Evolutionary conservation across 2,113 vertebrate species (phyloP).

Genomic region (Apistogramma diplotaenia): DNA sequence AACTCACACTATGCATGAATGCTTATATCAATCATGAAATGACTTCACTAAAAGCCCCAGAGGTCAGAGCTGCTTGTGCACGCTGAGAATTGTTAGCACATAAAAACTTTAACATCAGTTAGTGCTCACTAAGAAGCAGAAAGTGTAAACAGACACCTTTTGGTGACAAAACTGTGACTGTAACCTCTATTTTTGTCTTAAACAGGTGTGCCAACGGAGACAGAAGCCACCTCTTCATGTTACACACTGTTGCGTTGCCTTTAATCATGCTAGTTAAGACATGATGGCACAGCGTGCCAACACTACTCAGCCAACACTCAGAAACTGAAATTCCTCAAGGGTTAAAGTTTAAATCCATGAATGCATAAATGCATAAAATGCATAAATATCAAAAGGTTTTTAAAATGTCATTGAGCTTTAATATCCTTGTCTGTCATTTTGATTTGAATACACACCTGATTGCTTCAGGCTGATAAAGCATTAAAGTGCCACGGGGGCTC

Average conservation of each 20-base stretch:
- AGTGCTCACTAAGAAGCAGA: neutral
- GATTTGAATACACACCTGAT: constrained; percentile 74
- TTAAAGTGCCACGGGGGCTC: constrained; percentile 43
- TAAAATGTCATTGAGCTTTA: constrained; percentile 77
- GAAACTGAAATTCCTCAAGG: constrained; percentile 39
- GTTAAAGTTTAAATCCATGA: constrained; percentile 53
- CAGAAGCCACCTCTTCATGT: neutral
- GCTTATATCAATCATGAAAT: constrained; percentile 34
- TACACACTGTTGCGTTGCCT: neutral
- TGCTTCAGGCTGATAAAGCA: constrained; percentile 53
- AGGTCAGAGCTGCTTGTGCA: constrained; percentile 13
- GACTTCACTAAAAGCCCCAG: constrained; percentile 17
- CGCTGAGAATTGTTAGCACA: neutral
- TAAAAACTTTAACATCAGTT: constrained; percentile 16
- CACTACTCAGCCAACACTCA: constrained; percentile 19
- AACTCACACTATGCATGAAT: constrained; percentile 30
- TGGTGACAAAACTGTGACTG: neutral
- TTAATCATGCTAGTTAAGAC: neutral
- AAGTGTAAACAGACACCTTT: constrained; percentile 13
- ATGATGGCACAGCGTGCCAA: neutral
- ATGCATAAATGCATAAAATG: constrained; percentile 30
- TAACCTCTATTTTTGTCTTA: neutral
- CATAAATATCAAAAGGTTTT: constrained; percentile 64
- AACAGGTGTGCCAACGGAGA: neutral
- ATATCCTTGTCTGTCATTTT: constrained; percentile 72